Evolutionary conservation across 2,888 invertebrate species (phyloP).

Genomic region (Amiota mariae): DNA sequence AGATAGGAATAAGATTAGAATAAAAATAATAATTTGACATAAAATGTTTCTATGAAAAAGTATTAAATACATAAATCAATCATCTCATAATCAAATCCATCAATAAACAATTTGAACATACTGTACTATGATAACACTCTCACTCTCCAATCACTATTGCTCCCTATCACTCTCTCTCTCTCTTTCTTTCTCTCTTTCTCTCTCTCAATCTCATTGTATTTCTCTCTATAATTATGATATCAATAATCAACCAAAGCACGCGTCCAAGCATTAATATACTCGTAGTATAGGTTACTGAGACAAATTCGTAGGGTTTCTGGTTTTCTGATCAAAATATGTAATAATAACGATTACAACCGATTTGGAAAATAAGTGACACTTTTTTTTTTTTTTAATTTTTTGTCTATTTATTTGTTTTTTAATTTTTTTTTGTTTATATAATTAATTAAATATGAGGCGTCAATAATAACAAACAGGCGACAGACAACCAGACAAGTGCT

Average conservation of each 20-base stretch:
- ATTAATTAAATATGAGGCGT: slow-evolving; percentile 45
- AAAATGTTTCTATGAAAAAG: no score
- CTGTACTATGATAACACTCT: no score
- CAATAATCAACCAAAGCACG: slow-evolving; percentile 52
- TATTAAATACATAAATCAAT: no score
- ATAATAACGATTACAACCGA: slow-evolving; percentile 18
- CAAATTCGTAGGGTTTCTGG: slow-evolving; percentile 50
- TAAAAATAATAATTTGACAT: no score
- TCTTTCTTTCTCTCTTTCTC: no score
- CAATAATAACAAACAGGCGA: background rate
- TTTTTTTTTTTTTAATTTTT: slow-evolving; percentile 37
- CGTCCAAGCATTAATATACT: slow-evolving; percentile 36
- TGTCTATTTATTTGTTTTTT: background rate
- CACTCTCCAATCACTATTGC: no score
- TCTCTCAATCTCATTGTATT: no score
- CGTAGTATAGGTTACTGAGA: slow-evolving; percentile 27
- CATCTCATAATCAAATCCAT: no score
- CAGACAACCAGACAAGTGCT: background rate
- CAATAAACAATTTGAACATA: no score
- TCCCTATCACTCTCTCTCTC: no score
- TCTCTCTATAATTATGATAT: slow-evolving; percentile 27
- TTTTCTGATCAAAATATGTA: slow-evolving; percentile 37
- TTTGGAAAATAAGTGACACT: slow-evolving; percentile 32
- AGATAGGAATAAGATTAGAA: no score
- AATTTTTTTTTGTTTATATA: slow-evolving; percentile 51